These are phyloP conservation scores for Amblyopsis rosae DNA, from an alignment of 2,113 vertebrate genomes.

Conservation along the genomic window DNA sequence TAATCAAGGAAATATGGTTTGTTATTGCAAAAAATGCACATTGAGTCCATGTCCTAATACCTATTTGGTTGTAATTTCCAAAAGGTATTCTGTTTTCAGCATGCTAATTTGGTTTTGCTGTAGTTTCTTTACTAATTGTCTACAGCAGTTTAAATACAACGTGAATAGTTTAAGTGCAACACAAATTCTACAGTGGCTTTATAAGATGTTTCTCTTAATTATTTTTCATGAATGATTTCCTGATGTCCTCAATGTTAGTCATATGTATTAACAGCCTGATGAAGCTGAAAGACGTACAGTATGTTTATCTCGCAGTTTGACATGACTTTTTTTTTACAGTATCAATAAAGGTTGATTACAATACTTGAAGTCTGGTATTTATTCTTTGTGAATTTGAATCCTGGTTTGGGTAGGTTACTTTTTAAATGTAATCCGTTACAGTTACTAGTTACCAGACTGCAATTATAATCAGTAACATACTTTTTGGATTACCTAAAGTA, in stretches of 20 bases:
- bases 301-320: slow-evolving; percentile 49
- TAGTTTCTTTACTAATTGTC: background rate
- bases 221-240: slow-evolving; percentile 1
- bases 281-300: slow-evolving; percentile 63
- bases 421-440: too few species aligned
- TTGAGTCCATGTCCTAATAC: too few species aligned
- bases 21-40: too few species aligned
- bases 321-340: slow-evolving; percentile 59
- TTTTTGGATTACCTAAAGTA: too few species aligned
- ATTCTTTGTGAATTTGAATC: background rate
- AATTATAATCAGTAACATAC: too few species aligned
- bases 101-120: background rate
- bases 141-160: too few species aligned
- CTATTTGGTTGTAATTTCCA: background rate
- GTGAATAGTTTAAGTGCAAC: background rate
- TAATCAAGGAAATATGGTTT: too few species aligned
- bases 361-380: slow-evolving; percentile 24
- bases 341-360: slow-evolving; percentile 79
- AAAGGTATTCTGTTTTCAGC: background rate
- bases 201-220: background rate
- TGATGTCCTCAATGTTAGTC: slow-evolving; percentile 45
- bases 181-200: background rate
- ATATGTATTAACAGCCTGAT: slow-evolving; percentile 64
- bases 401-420: too few species aligned
- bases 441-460: too few species aligned